phyloP scores from a whole-genome alignment of 2,888 invertebrate genomes.

The Drosophila meridionalis region DNA sequence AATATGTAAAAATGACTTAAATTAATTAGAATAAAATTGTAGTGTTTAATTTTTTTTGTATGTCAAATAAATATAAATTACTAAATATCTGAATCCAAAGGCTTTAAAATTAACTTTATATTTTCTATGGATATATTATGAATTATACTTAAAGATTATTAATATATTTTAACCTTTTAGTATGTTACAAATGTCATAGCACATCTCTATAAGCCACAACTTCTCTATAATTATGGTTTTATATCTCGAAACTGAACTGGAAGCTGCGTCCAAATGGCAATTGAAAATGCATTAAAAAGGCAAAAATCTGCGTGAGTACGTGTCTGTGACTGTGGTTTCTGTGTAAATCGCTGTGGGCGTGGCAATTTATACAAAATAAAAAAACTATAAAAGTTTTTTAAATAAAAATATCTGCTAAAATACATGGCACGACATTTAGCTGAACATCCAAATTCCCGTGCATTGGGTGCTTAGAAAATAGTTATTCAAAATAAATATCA shows the following conservation, averaged over 20 bases:
- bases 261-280: constrained; percentile 22
- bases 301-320: constrained; percentile 37
- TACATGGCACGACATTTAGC: not conserved
- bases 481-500: not conserved
- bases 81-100: too few species aligned
- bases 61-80: too few species aligned
- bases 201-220: rapidly evolving
- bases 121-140: not conserved
- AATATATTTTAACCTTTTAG: not conserved
- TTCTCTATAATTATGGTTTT: not conserved
- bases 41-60: too few species aligned
- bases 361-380: constrained; percentile 18
- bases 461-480: constrained; percentile 9
- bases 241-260: constrained; percentile 1
- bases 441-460: not conserved
- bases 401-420: not conserved
- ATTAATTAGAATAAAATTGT: too few species aligned
- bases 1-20: too few species aligned
- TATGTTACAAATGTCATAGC: not conserved
- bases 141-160: not conserved
- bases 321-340: constrained; percentile 33
- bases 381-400: not conserved
- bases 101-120: too few species aligned
- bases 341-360: constrained; percentile 32
- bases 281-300: constrained; percentile 46